phyloP scores from a whole-genome alignment of 2,888 invertebrate genomes.

The Apodemia hepburni region DNA sequence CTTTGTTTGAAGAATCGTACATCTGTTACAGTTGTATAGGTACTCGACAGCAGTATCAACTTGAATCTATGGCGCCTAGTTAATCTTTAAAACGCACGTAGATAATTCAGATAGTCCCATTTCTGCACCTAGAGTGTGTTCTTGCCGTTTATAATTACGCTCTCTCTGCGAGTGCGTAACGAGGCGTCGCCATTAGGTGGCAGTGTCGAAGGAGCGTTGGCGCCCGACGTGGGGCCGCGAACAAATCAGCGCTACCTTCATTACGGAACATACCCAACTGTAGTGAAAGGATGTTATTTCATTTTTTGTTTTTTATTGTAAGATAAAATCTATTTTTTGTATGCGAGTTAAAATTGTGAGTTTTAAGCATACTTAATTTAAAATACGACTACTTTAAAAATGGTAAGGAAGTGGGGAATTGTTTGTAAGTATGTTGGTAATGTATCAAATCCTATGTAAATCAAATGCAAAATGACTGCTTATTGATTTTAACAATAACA shows the following conservation, averaged over 20 bases:
- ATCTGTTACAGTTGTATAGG: neutral
- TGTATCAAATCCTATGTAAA: no score
- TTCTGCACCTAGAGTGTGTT: conserved; percentile 21
- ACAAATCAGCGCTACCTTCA: conserved; percentile 28
- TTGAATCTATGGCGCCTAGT: conserved; percentile 27
- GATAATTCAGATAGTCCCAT: conserved; percentile 32
- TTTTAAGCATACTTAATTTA: neutral
- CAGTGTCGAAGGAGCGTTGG: conserved; percentile 50
- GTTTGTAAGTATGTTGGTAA: no score
- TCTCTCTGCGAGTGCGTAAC: conserved; percentile 36
- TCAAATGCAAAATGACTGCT: no score
- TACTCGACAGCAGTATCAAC: conserved; percentile 17
- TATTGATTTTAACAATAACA: no score
- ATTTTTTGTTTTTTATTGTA: conserved; percentile 14
- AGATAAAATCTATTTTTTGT: neutral
- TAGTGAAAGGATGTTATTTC: conserved; percentile 17
- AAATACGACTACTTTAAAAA: no score
- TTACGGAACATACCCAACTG: conserved; percentile 18
- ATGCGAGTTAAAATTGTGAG: neutral
- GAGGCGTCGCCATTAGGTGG: conserved; percentile 58
- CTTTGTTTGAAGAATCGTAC: neutral
- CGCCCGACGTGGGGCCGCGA: conserved; percentile 51
- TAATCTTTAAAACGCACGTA: conserved; percentile 32
- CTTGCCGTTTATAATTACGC: conserved; percentile 31
- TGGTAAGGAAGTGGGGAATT: no score